Base-by-base conservation (phyloP, 2,888 invertebrate species). In the Sarcophaga caerulescens region DNA sequence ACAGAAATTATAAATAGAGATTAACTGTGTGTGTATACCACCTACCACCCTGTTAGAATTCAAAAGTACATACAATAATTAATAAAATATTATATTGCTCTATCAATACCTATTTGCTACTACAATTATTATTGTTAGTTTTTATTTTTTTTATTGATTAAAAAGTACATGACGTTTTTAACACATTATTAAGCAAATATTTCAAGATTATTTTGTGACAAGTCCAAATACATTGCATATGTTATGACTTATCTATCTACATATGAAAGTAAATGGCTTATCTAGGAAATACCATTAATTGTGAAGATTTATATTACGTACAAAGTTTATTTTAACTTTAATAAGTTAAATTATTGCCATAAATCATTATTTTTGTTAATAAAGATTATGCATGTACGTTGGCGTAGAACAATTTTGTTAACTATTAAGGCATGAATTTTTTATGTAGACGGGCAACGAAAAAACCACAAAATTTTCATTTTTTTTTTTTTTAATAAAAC, bases 221-320 rank as follows among this genome's bases (percentile, higher is more conserved):
- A 35, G 10, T 8, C 35, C 35, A 35, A 35, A 35, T 35, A 35
- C 35, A 35, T 35, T 35, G 35, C 35, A 35, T 35, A 35, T 35
- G 35, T 35, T 35, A 35, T 35, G 35, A 35, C 35, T 35, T 35
- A 35, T 35, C 35, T 35, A 35, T 35, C 35, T 14, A 47, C 47
- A 10, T 14, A 47, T 4, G 14, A 52, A 14, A 52, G 52, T 52
- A 23, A 68, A 11, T 47, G 68, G n/a, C 57, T 78, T 69, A 77
- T 77, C 77, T 35, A 19, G 17, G n/a, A 77, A 23, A 45, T 68
- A 25, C 69, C 47, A 45, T 45, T 35, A 19, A 21, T 47, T 10
- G 23, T 17, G 45, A 23, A 23, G 21, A 63, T 74, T 65, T 45
- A 25, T 68, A 47, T 68, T 4, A 23, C 6, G 45, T 60, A 73